Base-by-base conservation (phyloP, 2,113 vertebrate genomes). In the Lethenteron reissneri region DNA sequence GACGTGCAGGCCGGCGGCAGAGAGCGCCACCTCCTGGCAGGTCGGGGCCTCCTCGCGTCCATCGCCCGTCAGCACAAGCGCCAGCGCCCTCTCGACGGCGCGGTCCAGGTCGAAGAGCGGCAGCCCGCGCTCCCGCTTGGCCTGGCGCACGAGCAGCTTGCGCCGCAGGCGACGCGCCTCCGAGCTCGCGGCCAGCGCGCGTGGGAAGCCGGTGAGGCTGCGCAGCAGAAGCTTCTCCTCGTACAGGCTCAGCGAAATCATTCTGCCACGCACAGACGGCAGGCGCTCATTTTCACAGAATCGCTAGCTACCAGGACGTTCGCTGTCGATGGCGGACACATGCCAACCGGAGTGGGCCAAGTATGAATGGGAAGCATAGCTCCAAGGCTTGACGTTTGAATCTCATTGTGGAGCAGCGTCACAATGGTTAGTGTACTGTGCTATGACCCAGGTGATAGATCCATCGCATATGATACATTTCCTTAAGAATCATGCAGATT, bases 81-180 rank as follows among this genome's bases (percentile, higher is more conserved):
- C 83, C 69, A 99, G 81, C 0, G 91, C 80, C 14, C 88, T 85
- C 0, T 84, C 92, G 75, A 95, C 83, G 0, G 87, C 85, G 12
- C 84, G 82, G 75, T 97, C 94, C 21, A 92, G 73, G 75, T 99
- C 91, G 76, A 99, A 87, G 70, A 97, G 82, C 0, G 91, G 89
- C 14, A 92, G 82, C 3, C 90, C 88, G 68, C 88, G 76, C 72
- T 91, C 89, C 12, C 92, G 81, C 76, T 95, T 94, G 4, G 87
- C 83, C 77, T 96, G 88, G 15, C 91, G 83, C 56, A 99, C 79
- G 4, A 94, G 77, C 72, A 99, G 80, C 76, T 97, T 96, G 73
- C 90, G 83, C 70, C 84, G 82, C 21, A 97, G 84, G 8, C 94
- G 85, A 69, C 82, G 83, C 3, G 90, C 92, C 76, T 90, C 88